Evolutionary conservation across 2,888 invertebrate species (phyloP).

Genomic region (Chymomyza procnemis): DNA sequence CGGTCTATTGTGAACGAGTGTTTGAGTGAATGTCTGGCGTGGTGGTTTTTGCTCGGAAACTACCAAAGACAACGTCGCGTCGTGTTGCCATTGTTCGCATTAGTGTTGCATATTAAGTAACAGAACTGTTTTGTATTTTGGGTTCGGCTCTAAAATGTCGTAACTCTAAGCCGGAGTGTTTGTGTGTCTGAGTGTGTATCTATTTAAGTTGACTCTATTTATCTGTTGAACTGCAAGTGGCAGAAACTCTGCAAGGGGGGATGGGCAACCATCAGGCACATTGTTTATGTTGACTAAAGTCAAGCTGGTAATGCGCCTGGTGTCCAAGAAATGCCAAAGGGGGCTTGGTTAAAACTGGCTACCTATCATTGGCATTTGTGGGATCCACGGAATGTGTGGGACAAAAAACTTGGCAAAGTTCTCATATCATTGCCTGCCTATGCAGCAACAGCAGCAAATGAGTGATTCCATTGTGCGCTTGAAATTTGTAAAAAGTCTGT

Average conservation of each 20-base stretch:
- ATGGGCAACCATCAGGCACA: neutral
- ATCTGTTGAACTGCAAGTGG: slow-evolving; percentile 47
- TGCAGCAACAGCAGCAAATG: no score
- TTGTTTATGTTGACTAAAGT: neutral
- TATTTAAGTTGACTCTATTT: slow-evolving; percentile 19
- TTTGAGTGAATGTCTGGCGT: slow-evolving; percentile 14
- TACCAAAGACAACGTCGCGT: slow-evolving; percentile 37
- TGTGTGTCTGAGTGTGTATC: slow-evolving; percentile 5
- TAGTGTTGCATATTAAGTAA: slow-evolving; percentile 68
- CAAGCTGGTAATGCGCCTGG: slow-evolving; percentile 23
- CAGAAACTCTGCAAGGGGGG: slow-evolving; percentile 3
- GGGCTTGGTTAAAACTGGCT: slow-evolving; percentile 1
- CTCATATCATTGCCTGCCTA: no score
- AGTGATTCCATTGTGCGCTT: no score
- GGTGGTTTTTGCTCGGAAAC: slow-evolving; percentile 23
- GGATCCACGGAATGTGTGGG: neutral
- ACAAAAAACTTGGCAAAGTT: no score
- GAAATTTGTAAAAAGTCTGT: no score
- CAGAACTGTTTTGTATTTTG: slow-evolving; percentile 68
- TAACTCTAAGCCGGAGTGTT: slow-evolving; percentile 40
- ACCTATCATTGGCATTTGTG: neutral
- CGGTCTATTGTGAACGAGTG: slow-evolving; percentile 32
- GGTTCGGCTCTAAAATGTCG: slow-evolving; percentile 41
- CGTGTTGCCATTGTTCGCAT: slow-evolving; percentile 67
- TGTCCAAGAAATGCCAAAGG: slow-evolving; percentile 29